Percentiles rank a stretch among this genome's conserved stretches.
These are phyloP conservation scores for Mastomys coucha DNA, from an alignment of 2,113 vertebrate species.

Conservation along the genomic window DNA sequence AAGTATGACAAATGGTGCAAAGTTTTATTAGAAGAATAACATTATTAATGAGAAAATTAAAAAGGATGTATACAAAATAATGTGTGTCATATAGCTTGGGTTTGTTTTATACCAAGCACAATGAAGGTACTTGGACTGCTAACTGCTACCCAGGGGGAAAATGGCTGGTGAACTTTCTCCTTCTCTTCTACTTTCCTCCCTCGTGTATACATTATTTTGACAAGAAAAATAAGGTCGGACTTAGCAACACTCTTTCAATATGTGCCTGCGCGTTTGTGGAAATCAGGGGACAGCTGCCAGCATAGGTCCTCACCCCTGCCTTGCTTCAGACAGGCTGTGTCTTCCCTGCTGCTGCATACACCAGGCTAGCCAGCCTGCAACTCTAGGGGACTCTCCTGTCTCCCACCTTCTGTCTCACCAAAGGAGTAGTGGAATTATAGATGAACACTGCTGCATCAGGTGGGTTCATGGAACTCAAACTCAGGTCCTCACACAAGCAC, in stretches of 20 bases:
- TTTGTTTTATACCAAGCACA: constrained; percentile 30
- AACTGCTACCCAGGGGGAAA: neutral
- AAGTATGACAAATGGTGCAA: constrained; percentile 4
- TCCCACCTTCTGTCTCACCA: neutral
- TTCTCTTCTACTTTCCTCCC: constrained; percentile 25
- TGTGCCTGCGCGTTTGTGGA: no score
- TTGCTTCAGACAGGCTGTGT: neutral
- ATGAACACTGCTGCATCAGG: neutral
- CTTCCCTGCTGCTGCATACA: neutral
- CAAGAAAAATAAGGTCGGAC: constrained; percentile 18
- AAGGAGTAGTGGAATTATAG: neutral
- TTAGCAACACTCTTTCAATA: neutral
- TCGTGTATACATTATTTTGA: constrained; percentile 15
- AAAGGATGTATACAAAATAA: constrained; percentile 7
- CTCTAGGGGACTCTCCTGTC: neutral
- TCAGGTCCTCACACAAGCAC: neutral
- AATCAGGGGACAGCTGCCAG: no score
- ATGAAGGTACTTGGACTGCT: neutral
- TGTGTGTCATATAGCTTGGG: neutral
- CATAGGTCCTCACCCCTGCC: neutral
- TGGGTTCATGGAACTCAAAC: neutral
- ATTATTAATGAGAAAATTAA: neutral
- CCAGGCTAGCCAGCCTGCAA: neutral
- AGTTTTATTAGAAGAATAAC: neutral
- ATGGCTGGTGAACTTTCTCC: constrained; percentile 8